Percentiles rank a stretch among this genome's conserved stretches.
Conservation (phyloP, 1,140 invertebrate genomes). For the Microplitis mediator region DNA sequence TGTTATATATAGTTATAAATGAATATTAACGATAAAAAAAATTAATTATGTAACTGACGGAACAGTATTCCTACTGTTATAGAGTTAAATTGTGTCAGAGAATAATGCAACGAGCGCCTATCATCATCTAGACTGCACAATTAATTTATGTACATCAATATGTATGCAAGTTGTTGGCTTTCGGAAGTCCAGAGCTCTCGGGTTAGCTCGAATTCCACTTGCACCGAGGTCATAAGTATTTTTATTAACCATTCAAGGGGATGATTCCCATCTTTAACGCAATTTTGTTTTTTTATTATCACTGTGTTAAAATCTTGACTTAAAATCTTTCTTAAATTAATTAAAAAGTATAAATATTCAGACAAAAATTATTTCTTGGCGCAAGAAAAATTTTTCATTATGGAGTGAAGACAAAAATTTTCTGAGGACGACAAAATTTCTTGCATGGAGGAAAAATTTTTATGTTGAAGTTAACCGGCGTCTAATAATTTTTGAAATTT, state of each 20-base stretch:
- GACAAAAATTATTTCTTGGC: neutral
- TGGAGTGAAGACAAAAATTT: no score
- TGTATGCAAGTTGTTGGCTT: conserved; percentile 21
- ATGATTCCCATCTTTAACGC: neutral
- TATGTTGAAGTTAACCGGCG: no score
- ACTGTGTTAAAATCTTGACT: neutral
- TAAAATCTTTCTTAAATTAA: neutral
- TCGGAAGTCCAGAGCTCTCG: conserved; percentile 21
- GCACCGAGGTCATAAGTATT: conserved; percentile 18
- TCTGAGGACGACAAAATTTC: no score
- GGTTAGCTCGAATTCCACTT: conserved; percentile 21
- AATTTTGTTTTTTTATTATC: neutral
- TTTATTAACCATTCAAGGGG: conserved; percentile 17
- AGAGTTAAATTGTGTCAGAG: conserved; percentile 25
- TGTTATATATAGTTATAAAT: neutral
- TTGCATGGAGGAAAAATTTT: no score
- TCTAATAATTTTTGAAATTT: no score
- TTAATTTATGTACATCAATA: conserved; percentile 40
- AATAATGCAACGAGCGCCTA: conserved; percentile 19
- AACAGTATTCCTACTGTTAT: neutral
- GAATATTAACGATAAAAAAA: conserved; percentile 4
- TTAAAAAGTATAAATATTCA: no score
- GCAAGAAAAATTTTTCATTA: no score
- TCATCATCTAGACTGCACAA: conserved; percentile 22
- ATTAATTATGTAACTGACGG: conserved; percentile 18